Evolutionary conservation across 2,113 vertebrate species (phyloP).

Genomic region (zebrafish (Danio rerio)): DNA sequence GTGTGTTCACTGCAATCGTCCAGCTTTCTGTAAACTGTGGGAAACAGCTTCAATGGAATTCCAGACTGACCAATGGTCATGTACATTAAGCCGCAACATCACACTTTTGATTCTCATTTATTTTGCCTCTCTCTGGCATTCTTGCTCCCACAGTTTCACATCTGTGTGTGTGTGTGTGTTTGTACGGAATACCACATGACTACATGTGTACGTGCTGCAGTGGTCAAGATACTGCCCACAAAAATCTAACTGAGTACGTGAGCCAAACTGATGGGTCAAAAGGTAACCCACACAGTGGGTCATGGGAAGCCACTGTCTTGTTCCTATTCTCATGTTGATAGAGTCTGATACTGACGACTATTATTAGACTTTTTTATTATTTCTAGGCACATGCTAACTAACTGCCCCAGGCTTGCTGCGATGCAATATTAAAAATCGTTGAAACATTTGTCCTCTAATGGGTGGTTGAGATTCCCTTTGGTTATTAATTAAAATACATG

Average conservation of each 20-base stretch:
- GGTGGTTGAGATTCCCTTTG: too few relatives aligned
- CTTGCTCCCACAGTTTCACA: constrained; percentile 39
- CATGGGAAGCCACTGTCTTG: constrained; percentile 65
- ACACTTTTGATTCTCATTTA: constrained; percentile 7
- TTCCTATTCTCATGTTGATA: constrained; percentile 55
- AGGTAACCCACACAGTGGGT: constrained; percentile 60
- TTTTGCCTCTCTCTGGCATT: constrained; percentile 31
- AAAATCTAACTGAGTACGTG: constrained; percentile 45
- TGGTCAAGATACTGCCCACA: constrained; percentile 31
- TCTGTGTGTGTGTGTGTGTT: constrained; percentile 16
- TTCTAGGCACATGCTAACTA: constrained; percentile 26
- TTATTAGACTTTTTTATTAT: constrained; percentile 52
- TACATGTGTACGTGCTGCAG: constrained; percentile 44
- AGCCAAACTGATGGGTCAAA: constrained; percentile 47
- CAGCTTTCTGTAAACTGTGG: constrained; percentile 70
- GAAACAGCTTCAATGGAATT: constrained; percentile 69
- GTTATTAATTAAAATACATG: too few relatives aligned
- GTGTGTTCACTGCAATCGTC: constrained; percentile 61
- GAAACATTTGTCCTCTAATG: too few relatives aligned
- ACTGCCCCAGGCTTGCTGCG: not conserved
- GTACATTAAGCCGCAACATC: not conserved
- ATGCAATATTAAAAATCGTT: not conserved
- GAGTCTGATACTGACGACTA: constrained; percentile 52
- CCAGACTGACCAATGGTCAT: constrained; percentile 52
- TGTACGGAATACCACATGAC: constrained; percentile 29